phyloP scores from a whole-genome alignment of 2,888 invertebrate genomes.

The Pheosia gnoma region DNA sequence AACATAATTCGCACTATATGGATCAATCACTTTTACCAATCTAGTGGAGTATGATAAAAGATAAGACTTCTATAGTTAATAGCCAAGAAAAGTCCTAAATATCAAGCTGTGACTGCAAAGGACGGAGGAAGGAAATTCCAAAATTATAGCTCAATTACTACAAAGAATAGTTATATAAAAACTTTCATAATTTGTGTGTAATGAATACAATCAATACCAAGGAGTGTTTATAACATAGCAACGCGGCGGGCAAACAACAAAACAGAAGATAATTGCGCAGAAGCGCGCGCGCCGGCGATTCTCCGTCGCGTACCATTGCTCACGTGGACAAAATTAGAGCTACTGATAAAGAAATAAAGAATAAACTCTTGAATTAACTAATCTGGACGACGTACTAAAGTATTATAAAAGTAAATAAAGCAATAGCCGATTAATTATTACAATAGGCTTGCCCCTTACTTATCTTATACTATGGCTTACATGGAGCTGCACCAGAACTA shows the following conservation, averaged over 20 bases:
- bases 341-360: not conserved
- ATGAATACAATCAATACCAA: not conserved
- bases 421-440: not conserved
- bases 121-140: no score
- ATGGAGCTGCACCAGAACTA: no score
- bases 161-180: not conserved
- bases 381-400: no score
- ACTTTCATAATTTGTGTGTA: not conserved
- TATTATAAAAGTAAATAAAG: not conserved
- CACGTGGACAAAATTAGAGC: conserved; percentile 1
- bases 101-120: no score
- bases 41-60: no score
- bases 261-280: not conserved
- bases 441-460: not conserved
- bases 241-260: not conserved
- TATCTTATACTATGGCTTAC: no score
- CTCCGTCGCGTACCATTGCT: conserved; percentile 1
- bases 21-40: no score
- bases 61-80: no score
- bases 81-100: no score
- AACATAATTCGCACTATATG: no score
- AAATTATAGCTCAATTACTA: not conserved
- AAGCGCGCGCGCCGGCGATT: not conserved
- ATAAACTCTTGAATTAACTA: not conserved
- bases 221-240: no score